Evolutionary conservation across 1,140 invertebrate species (phyloP), one percentile per base, ranked within the genome.

Genomic region (Physella acuta): DNA sequence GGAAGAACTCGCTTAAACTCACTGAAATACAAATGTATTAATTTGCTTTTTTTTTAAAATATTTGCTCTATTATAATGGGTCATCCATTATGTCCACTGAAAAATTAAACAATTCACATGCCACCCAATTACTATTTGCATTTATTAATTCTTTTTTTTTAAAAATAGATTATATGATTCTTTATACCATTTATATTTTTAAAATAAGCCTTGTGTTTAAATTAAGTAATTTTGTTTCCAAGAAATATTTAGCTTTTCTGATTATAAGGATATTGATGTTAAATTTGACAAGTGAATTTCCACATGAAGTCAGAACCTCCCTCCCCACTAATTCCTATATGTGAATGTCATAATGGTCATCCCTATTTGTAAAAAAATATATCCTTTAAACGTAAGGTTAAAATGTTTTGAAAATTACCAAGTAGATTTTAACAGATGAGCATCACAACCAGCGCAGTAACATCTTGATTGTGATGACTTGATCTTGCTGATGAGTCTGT

Each of bases 1-100:
- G 77, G 77, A 0, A 78, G 71, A 31, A 78, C 73, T 62, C 77
- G 44, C 24, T 66, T 65, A 55, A 78, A 78, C 8, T 63, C 60
- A 63, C 77, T 78, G 68, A 33, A 72, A 72, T 44, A 4, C n/a
- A n/a, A n/a, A n/a, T n/a, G n/a, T n/a, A n/a, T n/a, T n/a, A n/a
- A n/a, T n/a, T n/a, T 30, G 34, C 16, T 24, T 33, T 34, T 37
- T n/a, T 33, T 33, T 66, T 59, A 37, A 34, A 66, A 49, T 28
- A 28, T 39, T 30, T 28, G 20, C 17, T 52, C 11, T n/a, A n/a
- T n/a, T n/a, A n/a, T n/a, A n/a, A 34, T 51, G 36, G 1, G 44
- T 61, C 2, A 30, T 20, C 5, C 17, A 28, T 55, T 24, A 26
- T 14, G 8, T 37, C 4, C 33, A 24, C 4, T 28, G 16, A 26